Conservation (phyloP, 2,113 vertebrate species). For the Nymphicus hollandicus region DNA sequence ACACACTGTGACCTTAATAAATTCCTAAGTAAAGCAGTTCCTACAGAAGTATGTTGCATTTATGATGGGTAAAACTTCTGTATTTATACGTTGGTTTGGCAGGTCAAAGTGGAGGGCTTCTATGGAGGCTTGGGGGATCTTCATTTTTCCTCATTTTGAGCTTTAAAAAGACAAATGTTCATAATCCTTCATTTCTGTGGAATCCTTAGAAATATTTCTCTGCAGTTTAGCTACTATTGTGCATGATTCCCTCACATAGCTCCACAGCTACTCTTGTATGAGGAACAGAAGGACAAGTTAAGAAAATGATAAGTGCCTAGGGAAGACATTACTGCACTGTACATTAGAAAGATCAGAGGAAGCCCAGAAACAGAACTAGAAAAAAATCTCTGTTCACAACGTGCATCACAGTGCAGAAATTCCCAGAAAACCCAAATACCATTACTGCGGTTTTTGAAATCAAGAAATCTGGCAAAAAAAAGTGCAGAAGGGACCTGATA, state of each 20-base stretch:
- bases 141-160: neutral
- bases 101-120: neutral
- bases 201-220: neutral
- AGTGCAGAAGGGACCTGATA: slow-evolving; percentile 50
- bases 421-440: slow-evolving; percentile 70
- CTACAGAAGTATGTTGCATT: neutral
- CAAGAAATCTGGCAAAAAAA: slow-evolving; percentile 53
- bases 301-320: slow-evolving; percentile 65
- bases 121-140: neutral
- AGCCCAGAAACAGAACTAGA: slow-evolving; percentile 73
- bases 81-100: neutral
- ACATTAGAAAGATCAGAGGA: slow-evolving; percentile 70
- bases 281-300: slow-evolving; percentile 68
- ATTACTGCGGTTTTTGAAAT: slow-evolving; percentile 68
- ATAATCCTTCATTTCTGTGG: neutral
- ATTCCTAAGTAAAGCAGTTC: neutral
- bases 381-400: slow-evolving; percentile 66
- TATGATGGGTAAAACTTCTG: neutral
- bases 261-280: neutral
- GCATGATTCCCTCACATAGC: neutral
- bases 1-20: neutral
- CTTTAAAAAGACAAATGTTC: neutral
- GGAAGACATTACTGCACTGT: slow-evolving; percentile 59
- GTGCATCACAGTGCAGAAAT: slow-evolving; percentile 64
- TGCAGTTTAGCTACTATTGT: neutral